Base-by-base conservation (phyloP, 2,888 invertebrate genomes). In the Mythimna loreyi region DNA sequence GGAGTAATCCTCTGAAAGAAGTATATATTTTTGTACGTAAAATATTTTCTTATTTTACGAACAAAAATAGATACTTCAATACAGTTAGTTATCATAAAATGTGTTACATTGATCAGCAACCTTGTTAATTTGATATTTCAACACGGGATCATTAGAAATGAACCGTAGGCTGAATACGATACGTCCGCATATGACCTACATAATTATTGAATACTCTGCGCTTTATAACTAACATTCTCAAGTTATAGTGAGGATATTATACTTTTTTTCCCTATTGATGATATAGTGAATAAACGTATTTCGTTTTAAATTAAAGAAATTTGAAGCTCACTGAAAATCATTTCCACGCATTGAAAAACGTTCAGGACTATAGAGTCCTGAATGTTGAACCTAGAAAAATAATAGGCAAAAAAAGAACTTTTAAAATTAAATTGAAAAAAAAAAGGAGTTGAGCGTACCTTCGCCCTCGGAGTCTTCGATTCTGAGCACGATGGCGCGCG, bases 391-490 rank as follows among this genome's bases (percentile, higher is more conserved):
- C 16, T 30, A 43, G 16, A 11, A 13, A 33, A 21, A 2, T 7
- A 40, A 36, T 3, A 33, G n/a, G n/a, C 25, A 23, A 2, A 43
- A 7, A 25, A 72, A 33, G n/a, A n/a, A n/a, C n/a, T n/a, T n/a
- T n/a, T n/a, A n/a, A 28, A 28, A 28, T 28, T 28, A 28, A 28
- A 4, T 4, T 28, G 40, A 3, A 9, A 19, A 25, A 0, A 3
- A 4, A 13, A 23, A 6, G 36, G 36, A 43, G 6, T 13, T 28
- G 3, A n/a, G 65, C 73, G 1, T 68, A 86, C 87, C 86, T 78
- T 86, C 82, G 16, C 72, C 69, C 7, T 91, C 91, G 0, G 87
- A 86, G 11, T 91, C 90, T 0, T 89, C 90, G 1, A 84, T 62
- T 28, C 86, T 86, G 40, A 91, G 61, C 8, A 86, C 69, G 66